Base-by-base conservation (phyloP, 2,888 invertebrate genomes). In the Loripinus fragilis region DNA sequence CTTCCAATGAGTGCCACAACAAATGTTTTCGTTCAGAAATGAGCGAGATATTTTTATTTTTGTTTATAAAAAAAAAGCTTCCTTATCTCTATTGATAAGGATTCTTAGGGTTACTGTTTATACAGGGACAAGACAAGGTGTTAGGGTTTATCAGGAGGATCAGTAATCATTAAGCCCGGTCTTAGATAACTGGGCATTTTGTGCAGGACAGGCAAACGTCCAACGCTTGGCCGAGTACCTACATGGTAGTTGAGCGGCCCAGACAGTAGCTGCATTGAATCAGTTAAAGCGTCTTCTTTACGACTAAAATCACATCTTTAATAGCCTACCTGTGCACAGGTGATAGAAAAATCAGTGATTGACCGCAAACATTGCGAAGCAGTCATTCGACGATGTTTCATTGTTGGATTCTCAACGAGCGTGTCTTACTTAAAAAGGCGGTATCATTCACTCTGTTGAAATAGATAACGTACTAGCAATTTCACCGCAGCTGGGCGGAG, bases 401-500 rank as follows among this genome's bases (percentile, higher is more conserved):
- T 67, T 67, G 25, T 67, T 41, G 42, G 67, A 67, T 67, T 42
- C 25, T 67, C 41, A 67, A 42, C 42, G 20, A 67, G 67, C 67
- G 67, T 67, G 42, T 67, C 45, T 41, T 45, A 42, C 60, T 33
- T 33, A 33, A 33, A 60, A 33, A 60, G 60, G 60, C 60, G 60
- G 73, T 73, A 60, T 65, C 80, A 67, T 55, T 76, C 65, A 60
- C 75, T n/a, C 60, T 71, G 67, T 69, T 68, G 33, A 30, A 60
- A 72, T 70, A 72, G 69, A 71, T 30, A 48, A 76, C 60, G 48
- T 71, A 55, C 73, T 72, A 33, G 65, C 48, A 64, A 38, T 45
- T 74, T 65, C 67, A 38, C 45, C 41, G 72, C 50, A 55, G 15
- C 30, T 30, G 70, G 80, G 80, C 70, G 80, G 76, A 68, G 76